Evolutionary conservation across 1,140 invertebrate species (phyloP).

Genomic region (Phymorhynchus buccinoides): DNA sequence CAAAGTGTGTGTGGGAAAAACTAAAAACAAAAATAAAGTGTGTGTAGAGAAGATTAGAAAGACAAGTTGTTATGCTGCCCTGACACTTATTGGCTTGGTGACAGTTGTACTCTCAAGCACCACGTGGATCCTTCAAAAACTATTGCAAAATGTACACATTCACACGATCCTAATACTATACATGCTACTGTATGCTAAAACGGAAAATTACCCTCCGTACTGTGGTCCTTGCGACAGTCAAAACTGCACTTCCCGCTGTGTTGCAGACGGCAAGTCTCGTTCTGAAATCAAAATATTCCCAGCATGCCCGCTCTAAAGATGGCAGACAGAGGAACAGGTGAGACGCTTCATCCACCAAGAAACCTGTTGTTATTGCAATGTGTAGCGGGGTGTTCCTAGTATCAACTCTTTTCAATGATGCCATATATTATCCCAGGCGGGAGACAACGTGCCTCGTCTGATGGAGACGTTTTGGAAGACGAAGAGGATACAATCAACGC

Average conservation of each 20-base stretch:
- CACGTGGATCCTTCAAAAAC: too few relatives aligned
- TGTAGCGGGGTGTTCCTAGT: conserved; percentile 35
- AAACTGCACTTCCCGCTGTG: conserved; percentile 13
- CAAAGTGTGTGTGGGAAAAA: too few relatives aligned
- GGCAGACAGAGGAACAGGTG: conserved; percentile 45
- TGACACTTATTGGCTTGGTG: too few relatives aligned
- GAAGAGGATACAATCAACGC: conserved; percentile 45
- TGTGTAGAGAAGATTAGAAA: too few relatives aligned
- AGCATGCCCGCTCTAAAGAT: conserved; percentile 50
- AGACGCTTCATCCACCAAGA: conserved; percentile 18
- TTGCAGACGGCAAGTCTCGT: conserved; percentile 37
- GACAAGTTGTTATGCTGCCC: too few relatives aligned
- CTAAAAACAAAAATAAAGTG: too few relatives aligned
- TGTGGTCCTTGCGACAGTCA: too few relatives aligned
- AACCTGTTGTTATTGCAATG: conserved; percentile 43
- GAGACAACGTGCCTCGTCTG: conserved; percentile 63
- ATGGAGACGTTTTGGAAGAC: conserved; percentile 62
- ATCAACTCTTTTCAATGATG: conserved; percentile 49
- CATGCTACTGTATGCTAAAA: too few relatives aligned
- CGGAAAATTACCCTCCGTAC: too few relatives aligned
- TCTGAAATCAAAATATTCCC: conserved; percentile 47
- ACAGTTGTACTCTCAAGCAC: too few relatives aligned
- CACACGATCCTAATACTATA: too few relatives aligned
- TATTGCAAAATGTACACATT: too few relatives aligned
- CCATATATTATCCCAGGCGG: conserved; percentile 57